Percentiles rank a stretch among this genome's conserved stretches.
Conservation (phyloP, 2,888 invertebrate genomes). For the Cheiracanthium punctorium region DNA sequence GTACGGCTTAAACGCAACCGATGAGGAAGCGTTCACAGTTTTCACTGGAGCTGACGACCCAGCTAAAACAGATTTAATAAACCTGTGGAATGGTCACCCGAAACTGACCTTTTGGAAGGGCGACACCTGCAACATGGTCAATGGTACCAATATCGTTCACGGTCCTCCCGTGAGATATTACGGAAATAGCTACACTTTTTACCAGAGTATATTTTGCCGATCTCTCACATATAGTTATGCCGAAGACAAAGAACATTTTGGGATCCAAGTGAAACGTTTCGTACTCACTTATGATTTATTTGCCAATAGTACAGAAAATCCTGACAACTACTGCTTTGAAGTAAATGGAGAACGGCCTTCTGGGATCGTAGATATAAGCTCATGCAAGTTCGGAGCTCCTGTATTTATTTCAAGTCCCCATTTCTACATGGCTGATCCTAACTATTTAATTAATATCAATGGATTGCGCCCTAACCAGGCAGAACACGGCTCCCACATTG, state of each 20-base stretch:
- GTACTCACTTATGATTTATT: constrained; percentile 33
- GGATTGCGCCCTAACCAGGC: constrained; percentile 52
- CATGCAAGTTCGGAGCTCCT: constrained; percentile 70
- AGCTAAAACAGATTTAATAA: constrained; percentile 38
- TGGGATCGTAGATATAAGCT: constrained; percentile 59
- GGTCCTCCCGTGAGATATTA: constrained; percentile 30
- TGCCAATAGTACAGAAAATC: constrained; percentile 59
- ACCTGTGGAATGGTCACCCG: constrained; percentile 55
- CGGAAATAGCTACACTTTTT: constrained; percentile 31
- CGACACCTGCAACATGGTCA: constrained; percentile 42
- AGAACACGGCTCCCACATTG: constrained; percentile 87
- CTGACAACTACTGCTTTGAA: constrained; percentile 68
- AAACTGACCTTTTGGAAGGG: constrained; percentile 46
- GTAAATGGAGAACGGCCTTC: constrained; percentile 31
- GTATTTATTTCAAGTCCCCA: constrained; percentile 65
- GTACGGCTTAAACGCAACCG: constrained; percentile 64
- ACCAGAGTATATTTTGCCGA: constrained; percentile 52
- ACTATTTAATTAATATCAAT: constrained; percentile 28
- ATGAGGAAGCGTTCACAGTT: constrained; percentile 69
- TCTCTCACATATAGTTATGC: constrained; percentile 51
- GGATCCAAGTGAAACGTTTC: constrained; percentile 49
- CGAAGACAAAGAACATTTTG: constrained; percentile 18
- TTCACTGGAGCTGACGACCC: constrained; percentile 64
- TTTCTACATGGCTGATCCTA: constrained; percentile 67
- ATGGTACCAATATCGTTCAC: constrained; percentile 45